Percentiles rank a stretch among this genome's conserved stretches.
Conservation (phyloP, 2,888 invertebrate species). For the Pseudanteris insignis region DNA sequence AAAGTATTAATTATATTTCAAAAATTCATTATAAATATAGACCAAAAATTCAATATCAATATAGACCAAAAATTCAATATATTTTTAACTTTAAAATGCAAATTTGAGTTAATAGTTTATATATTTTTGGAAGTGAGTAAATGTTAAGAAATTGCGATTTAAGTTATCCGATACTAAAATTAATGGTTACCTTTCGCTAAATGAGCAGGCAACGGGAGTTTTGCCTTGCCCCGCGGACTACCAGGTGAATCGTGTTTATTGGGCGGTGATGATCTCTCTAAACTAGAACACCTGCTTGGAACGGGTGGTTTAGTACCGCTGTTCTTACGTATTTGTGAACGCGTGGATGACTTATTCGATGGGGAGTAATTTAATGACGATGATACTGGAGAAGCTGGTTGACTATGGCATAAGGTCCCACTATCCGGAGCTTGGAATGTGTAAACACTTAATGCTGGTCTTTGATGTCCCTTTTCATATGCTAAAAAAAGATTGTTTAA, state of each 20-base stretch:
- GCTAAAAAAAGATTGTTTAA: no score
- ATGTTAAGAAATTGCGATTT: no score
- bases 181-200: constrained; percentile 71
- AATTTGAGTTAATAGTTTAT: not conserved
- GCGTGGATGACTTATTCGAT: constrained; percentile 56
- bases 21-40: no score
- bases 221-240: constrained; percentile 60
- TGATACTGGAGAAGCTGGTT: constrained; percentile 67
- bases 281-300: constrained; percentile 76
- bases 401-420: constrained; percentile 63
- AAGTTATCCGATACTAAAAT: not conserved
- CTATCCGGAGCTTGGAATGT: constrained; percentile 83
- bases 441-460: constrained; percentile 84
- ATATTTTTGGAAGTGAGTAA: not conserved
- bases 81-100: not conserved
- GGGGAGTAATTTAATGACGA: constrained; percentile 57
- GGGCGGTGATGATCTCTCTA: constrained; percentile 81
- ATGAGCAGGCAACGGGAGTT: constrained; percentile 75
- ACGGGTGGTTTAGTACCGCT: constrained; percentile 62
- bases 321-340: constrained; percentile 61
- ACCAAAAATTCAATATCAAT: no score
- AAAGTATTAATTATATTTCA: no score
- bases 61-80: no score
- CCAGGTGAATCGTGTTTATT: constrained; percentile 60
- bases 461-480: constrained; percentile 85